Evolutionary conservation across 2,113 vertebrate genomes (phyloP).

Genomic region (Equus przewalskii): DNA sequence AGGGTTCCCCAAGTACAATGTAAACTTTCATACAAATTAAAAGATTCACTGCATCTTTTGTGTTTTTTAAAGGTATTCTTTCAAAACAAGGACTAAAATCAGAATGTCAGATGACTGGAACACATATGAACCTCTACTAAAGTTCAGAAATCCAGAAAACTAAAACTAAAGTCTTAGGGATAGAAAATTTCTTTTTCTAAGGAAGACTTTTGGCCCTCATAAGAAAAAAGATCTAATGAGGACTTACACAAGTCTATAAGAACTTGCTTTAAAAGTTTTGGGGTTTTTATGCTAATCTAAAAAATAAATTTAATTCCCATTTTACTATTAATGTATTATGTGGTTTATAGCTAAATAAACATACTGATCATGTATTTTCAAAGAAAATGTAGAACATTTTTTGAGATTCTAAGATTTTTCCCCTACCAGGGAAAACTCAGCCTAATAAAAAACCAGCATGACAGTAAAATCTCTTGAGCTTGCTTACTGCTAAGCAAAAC

Average conservation of each 20-base stretch:
- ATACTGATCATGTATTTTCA: not conserved
- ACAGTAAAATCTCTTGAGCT: not conserved
- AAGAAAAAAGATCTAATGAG: not conserved
- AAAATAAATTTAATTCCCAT: not conserved
- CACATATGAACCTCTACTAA: not conserved
- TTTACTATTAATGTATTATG: not conserved
- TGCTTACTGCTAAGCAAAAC: not conserved
- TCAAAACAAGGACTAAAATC: conserved; percentile 5
- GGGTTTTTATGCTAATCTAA: not conserved
- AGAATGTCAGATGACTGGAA: not conserved
- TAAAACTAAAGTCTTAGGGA: not conserved
- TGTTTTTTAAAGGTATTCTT: not conserved
- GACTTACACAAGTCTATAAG: not conserved
- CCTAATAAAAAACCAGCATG: not conserved
- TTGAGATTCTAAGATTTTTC: not conserved
- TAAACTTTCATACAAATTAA: not conserved
- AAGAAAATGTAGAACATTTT: not conserved
- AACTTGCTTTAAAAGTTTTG: not conserved
- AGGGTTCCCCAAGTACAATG: not conserved
- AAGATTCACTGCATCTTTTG: not conserved
- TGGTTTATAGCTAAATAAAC: not conserved
- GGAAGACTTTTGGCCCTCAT: not conserved
- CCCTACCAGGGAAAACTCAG: not conserved
- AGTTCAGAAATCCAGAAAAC: conserved; percentile 8
- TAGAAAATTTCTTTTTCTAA: not conserved